These are phyloP conservation scores for Stenodera caucasica DNA, from an alignment of 2,888 invertebrate species.

Conservation along the genomic window DNA sequence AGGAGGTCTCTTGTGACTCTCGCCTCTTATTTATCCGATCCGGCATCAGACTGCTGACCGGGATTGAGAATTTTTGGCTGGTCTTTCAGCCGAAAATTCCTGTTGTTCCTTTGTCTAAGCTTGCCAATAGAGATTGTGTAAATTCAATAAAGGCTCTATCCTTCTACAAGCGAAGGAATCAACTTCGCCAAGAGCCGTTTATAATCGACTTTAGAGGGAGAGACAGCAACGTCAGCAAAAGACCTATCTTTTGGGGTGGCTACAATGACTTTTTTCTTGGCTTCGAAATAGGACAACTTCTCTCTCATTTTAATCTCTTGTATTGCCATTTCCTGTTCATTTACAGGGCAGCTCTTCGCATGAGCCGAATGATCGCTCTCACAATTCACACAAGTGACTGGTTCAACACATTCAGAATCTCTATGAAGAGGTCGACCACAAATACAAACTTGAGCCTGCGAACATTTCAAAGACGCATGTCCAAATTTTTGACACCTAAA, in stretches of 20 bases:
- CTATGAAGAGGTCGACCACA: constrained; percentile 23
- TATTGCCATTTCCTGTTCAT: constrained; percentile 23
- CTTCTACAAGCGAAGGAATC: no score
- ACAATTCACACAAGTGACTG: constrained; percentile 19
- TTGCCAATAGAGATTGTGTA: no score
- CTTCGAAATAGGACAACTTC: background rate
- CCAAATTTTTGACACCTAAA: constrained; percentile 26
- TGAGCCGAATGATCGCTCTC: constrained; percentile 18
- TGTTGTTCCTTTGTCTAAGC: no score
- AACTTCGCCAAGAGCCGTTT: no score
- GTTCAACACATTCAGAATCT: background rate
- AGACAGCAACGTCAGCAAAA: no score
- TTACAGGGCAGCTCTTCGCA: constrained; percentile 25
- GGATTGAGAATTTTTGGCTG: no score
- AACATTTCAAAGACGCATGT: constrained; percentile 18
- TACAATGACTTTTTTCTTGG: background rate
- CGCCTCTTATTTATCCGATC: background rate
- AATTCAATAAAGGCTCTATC: no score
- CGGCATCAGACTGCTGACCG: background rate
- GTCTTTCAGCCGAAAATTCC: no score
- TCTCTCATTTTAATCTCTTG: constrained; percentile 18
- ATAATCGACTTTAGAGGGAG: no score
- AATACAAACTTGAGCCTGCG: constrained; percentile 15
- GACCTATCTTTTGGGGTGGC: no score
- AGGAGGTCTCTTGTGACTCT: background rate